Conservation (phyloP, 2,113 vertebrate genomes). For the Peromyscus maniculatus region DNA sequence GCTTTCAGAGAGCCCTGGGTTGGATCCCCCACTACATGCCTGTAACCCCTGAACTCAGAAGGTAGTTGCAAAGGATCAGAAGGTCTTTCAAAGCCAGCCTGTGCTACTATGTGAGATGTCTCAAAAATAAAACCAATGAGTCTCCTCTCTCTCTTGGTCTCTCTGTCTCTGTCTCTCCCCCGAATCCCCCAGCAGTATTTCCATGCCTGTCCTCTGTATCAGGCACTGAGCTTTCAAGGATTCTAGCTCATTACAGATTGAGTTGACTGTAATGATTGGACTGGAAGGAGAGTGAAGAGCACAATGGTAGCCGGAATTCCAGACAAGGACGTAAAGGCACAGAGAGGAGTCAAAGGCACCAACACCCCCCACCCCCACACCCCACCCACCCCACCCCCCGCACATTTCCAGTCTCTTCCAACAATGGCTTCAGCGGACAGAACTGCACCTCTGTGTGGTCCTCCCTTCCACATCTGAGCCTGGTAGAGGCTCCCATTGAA, state of each 20-base stretch:
- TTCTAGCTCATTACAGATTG: slow-evolving; percentile 17
- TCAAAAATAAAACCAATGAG: neutral
- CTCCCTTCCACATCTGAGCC: neutral
- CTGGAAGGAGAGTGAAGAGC: neutral
- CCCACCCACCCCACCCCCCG: too few species aligned
- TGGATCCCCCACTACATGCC: neutral
- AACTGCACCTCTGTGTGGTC: neutral
- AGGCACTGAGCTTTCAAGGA: neutral
- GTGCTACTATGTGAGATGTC: neutral
- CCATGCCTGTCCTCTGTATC: neutral
- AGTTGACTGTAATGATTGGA: neutral
- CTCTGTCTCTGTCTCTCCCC: too few species aligned
- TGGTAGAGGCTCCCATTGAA: neutral
- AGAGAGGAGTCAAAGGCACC: neutral
- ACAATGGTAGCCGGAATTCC: neutral
- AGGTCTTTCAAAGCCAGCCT: neutral
- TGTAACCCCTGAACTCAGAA: neutral
- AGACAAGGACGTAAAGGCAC: neutral
- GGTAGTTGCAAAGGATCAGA: neutral
- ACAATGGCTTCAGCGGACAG: too few species aligned
- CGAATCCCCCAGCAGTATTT: neutral
- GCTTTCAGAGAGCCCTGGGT: neutral
- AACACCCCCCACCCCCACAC: too few species aligned
- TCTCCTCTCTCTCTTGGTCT: too few species aligned
- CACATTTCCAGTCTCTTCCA: neutral